phyloP scores from a whole-genome alignment of 2,888 invertebrate genomes.

The Strigamia maritima region DNA sequence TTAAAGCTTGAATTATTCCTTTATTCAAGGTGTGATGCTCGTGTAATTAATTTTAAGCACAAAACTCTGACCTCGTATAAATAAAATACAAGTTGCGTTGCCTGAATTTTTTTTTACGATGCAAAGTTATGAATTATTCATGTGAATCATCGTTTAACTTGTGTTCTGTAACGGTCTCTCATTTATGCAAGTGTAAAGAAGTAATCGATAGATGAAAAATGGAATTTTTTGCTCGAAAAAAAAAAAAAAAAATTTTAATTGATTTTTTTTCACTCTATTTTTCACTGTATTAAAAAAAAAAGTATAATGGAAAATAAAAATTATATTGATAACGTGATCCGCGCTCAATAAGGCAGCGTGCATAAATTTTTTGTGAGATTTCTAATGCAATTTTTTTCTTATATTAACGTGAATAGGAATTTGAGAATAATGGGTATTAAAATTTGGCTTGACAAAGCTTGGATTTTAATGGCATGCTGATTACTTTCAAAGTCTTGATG shows the following conservation, averaged over 20 bases:
- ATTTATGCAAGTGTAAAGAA: background rate
- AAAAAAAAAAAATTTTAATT: no score
- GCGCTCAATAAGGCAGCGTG: background rate
- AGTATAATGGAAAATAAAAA: no score
- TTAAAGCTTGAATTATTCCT: background rate
- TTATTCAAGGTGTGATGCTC: background rate
- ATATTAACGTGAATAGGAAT: background rate
- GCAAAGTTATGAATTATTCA: background rate
- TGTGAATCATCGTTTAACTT: background rate
- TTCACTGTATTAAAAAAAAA: no score
- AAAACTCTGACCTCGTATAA: background rate
- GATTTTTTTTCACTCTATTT: background rate
- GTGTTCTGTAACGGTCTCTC: no score
- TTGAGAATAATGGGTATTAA: constrained; percentile 29
- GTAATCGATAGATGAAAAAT: background rate
- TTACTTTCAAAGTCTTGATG: constrained; percentile 23
- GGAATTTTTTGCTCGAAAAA: no score
- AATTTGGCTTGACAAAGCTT: constrained; percentile 15
- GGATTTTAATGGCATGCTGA: constrained; percentile 27
- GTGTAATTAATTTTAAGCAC: background rate
- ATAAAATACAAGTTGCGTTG: background rate
- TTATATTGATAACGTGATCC: background rate
- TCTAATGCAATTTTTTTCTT: background rate
- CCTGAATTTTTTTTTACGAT: background rate
- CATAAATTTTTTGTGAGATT: background rate